Percentiles rank a stretch among this genome's conserved stretches.
Conservation (phyloP, 2,888 invertebrate species). For the Tetragonisca angustula region DNA sequence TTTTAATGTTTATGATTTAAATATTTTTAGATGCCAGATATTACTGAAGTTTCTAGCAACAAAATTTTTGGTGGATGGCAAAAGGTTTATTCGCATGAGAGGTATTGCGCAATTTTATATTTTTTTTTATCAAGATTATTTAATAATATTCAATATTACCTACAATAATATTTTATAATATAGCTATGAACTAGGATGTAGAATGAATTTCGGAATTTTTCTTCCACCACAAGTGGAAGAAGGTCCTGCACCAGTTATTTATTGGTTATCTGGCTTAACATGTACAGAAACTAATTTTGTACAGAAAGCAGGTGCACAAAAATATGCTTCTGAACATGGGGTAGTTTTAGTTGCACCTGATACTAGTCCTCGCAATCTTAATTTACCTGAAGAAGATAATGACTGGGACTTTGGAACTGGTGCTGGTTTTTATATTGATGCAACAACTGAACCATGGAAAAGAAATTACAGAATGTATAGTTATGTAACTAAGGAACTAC, state of each 20-base stretch:
- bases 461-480: constrained; percentile 97
- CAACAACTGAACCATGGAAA: constrained; percentile 95
- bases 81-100: constrained; percentile 93
- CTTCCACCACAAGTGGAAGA: constrained; percentile 91
- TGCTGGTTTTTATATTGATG: constrained; percentile 98
- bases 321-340: constrained; percentile 93
- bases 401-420: constrained; percentile 97
- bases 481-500: constrained; percentile 95
- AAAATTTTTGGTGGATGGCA: constrained; percentile 94
- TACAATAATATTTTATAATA: constrained; percentile 7
- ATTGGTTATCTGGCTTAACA: constrained; percentile 95
- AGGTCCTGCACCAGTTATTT: constrained; percentile 91
- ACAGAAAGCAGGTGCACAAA: constrained; percentile 97
- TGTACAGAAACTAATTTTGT: constrained; percentile 98
- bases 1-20: neutral
- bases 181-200: constrained; percentile 91
- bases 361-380: constrained; percentile 96
- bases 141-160: neutral
- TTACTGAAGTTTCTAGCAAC: constrained; percentile 88
- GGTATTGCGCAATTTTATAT: constrained; percentile 82
- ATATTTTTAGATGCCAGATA: constrained; percentile 83
- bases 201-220: constrained; percentile 97
- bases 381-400: constrained; percentile 96
- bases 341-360: constrained; percentile 97
- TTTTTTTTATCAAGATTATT: constrained; percentile 22